Base-by-base conservation (phyloP, 2,113 vertebrate species). In the Eublepharis macularius region DNA sequence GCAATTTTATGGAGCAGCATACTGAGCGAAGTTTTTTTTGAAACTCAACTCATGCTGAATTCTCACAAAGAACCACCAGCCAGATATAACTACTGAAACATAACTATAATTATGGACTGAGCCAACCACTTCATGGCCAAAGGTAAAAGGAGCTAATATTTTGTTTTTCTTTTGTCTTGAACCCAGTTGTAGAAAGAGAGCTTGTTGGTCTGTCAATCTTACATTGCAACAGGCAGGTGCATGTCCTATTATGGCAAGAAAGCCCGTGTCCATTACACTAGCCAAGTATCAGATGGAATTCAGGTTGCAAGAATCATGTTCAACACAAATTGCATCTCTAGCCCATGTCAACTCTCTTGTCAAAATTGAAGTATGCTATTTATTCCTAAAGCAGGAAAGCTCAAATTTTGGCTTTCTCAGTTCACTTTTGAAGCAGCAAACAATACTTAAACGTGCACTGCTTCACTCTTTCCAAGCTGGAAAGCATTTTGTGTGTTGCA, bases 341-440 rank as follows among this genome's bases (percentile, higher is more conserved):
- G 36, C 24, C 16, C 54, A 11, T 54, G 12, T 57, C 54, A 72
- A 60, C 85, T 76, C 8, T 17, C 73, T 79, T 83, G 83, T 32
- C 76, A 86, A 84, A 79, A 4, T 82, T 83, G 86, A 43, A 85
- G 1, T 43, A 1, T 12, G 76, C 80, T 85, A 86, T 76, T 90
- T 89, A 80, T 74, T 83, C 79, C 87, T 41, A 85, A 80, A 16
- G 0, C 21, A 4, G 32, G 65, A 76, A 45, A 63, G 60, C 45
- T 24, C 73, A 68, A 76, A 83, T 87, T 88, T 83, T 81, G 89
- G 69, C 76, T 86, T 87, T 86, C 76, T 75, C 19, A 57, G 81
- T 60, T 74, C 77, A 43, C 57, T 51, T 7, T 2, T 0, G 86
- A 81, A 91, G 87, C 76, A 86, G 77, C 85, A 87, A 86, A 63